Evolutionary conservation across 2,113 vertebrate genomes (phyloP).

Genomic region (Xiphorhynchus elegans): DNA sequence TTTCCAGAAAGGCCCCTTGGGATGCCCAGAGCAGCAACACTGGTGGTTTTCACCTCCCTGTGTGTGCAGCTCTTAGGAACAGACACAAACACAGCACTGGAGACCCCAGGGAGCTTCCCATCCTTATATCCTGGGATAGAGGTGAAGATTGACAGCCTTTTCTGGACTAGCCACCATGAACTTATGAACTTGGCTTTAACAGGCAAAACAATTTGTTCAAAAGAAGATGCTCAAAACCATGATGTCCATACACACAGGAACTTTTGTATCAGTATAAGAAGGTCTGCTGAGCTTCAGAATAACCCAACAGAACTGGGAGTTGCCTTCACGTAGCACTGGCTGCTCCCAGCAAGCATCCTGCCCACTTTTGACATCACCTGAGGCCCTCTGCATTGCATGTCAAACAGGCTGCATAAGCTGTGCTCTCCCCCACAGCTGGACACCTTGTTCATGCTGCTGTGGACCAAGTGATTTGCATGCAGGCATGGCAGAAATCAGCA

Average conservation of each 20-base stretch:
- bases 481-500: not conserved
- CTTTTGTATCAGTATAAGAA: not conserved
- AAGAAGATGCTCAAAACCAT: not conserved
- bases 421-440: not conserved
- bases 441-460: not conserved
- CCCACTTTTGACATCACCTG: not conserved
- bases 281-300: not conserved
- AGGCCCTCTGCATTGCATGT: not conserved
- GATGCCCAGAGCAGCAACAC: not conserved
- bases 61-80: not conserved
- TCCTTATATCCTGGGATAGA: not conserved
- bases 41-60: not conserved
- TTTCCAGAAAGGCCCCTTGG: not conserved
- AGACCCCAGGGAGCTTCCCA: not conserved
- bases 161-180: not conserved
- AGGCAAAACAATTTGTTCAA: not conserved
- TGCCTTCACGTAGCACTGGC: not conserved
- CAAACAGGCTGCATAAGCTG: not conserved
- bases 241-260: not conserved
- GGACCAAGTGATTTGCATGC: not conserved
- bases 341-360: not conserved
- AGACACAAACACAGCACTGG: not conserved
- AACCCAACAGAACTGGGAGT: not conserved
- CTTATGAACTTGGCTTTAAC: not conserved
- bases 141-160: not conserved